Base-by-base conservation (phyloP, 1,140 invertebrate genomes). In the Bombyx mori region DNA sequence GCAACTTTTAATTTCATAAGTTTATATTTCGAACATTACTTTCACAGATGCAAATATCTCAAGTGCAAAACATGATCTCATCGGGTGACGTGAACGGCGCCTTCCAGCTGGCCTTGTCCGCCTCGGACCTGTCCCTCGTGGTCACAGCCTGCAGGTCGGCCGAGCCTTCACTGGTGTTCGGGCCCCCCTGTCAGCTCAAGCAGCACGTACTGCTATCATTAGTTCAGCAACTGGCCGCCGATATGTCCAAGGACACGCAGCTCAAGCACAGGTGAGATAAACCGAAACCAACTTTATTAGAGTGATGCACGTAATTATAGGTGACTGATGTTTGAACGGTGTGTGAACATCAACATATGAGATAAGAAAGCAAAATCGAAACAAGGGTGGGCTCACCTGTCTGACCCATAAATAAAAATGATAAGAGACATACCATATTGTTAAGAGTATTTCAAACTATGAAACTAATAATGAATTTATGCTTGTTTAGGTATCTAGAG, bases 171-270 rank as follows among this genome's bases (percentile, higher is more conserved):
- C 89, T 91, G 62, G 92, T 98, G 10, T 98, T 98, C 87, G 88
- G 88, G 7, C 84, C 90, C 53, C 90, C 92, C 1, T 94, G 92
- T 76, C 89, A 92, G 9, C 85, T 96, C 9, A 92, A 93, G 56
- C 96, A 97, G 74, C 94, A 94, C 66, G 95, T 98, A 46, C 89
- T 98, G 54, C 88, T 99, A 42, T 97, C 96, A 1, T 90, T 99
- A 2, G 95, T 98, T 63, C 96, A 98, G 81, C 97, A 99, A 78
- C 90, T 99, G 3, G 94, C 95, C 4, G 93, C 94, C 2, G 96
- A 98, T 80, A 91, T 99, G 79, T 89, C 89, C 42, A 90, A 92
- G 56, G 92, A 96, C 71, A 96, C 95, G n/a, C 94, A 95, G 68
- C 89, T 97, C 5, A 98, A 98, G 83, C 91, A 95, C 65, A 95